Conservation (phyloP, 2,113 vertebrate genomes). For the Tragelaphus imberbis region DNA sequence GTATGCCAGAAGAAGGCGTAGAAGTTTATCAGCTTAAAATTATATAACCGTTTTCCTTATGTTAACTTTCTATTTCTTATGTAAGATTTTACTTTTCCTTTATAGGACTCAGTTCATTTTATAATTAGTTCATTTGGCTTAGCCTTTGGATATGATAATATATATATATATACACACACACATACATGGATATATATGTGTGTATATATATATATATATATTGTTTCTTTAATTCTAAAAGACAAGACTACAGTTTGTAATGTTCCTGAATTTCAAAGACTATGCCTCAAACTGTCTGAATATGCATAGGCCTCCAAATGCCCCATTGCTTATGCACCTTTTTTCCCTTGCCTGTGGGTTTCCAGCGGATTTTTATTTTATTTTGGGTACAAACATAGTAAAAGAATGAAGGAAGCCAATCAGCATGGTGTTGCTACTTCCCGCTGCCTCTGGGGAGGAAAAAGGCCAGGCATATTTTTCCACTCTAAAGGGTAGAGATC, state of each 20-base stretch:
- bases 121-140: neutral
- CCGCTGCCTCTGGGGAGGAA: slow-evolving; percentile 13
- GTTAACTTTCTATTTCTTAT: neutral
- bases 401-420: slow-evolving; percentile 10
- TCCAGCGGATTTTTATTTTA: slow-evolving; percentile 56
- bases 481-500: neutral
- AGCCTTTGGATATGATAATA: neutral
- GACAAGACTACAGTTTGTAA: neutral
- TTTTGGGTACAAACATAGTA: slow-evolving; percentile 11
- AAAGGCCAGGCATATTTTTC: neutral
- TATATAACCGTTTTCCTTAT: neutral
- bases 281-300: neutral
- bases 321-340: neutral
- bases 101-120: neutral
- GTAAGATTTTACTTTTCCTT: neutral
- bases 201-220: neutral
- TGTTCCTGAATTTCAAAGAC: neutral
- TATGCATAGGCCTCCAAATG: neutral
- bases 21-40: neutral
- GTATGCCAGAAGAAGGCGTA: neutral
- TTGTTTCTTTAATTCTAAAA: neutral
- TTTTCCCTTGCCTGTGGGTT: neutral
- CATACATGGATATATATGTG: neutral
- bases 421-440: neutral
- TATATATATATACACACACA: neutral